phyloP scores from a whole-genome alignment of 2,113 vertebrate genomes.

The Microtus oregoni region DNA sequence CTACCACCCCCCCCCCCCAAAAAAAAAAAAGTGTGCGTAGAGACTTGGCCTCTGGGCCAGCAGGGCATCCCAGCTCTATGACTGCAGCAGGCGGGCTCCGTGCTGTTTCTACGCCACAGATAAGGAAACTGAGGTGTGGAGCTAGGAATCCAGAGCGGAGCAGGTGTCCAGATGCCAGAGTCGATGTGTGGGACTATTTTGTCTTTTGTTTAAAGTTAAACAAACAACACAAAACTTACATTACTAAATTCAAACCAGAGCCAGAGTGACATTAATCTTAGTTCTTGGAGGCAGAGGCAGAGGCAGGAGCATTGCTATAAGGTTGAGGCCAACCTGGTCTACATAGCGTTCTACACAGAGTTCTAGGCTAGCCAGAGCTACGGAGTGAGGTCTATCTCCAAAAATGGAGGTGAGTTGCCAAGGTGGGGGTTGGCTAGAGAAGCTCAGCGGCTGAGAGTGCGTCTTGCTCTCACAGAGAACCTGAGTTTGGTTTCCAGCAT shows the following conservation, averaged over 20 bases:
- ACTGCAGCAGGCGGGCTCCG: background rate
- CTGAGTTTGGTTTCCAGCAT: background rate
- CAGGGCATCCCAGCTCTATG: background rate
- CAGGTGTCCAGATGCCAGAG: background rate
- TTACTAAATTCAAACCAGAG: background rate
- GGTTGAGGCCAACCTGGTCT: background rate
- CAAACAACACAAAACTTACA: background rate
- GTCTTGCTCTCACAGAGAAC: background rate
- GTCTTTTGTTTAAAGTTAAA: background rate
- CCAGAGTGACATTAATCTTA: background rate
- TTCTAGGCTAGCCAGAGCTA: background rate
- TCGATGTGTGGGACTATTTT: background rate
- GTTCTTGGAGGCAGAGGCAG: background rate
- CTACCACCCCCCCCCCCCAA: too few relatives aligned
- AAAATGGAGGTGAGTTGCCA: background rate
- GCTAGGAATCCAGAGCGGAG: background rate
- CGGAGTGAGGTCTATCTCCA: background rate
- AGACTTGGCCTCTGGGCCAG: background rate
- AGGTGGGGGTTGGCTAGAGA: background rate
- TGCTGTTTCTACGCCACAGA: background rate
- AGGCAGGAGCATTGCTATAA: background rate
- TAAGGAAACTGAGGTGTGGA: background rate
- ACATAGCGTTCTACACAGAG: background rate
- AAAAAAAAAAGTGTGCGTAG: background rate
- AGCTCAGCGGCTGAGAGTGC: too few relatives aligned